These are phyloP conservation scores for Nephila pilipes DNA, from an alignment of 1,140 invertebrate genomes.

Conservation along the genomic window DNA sequence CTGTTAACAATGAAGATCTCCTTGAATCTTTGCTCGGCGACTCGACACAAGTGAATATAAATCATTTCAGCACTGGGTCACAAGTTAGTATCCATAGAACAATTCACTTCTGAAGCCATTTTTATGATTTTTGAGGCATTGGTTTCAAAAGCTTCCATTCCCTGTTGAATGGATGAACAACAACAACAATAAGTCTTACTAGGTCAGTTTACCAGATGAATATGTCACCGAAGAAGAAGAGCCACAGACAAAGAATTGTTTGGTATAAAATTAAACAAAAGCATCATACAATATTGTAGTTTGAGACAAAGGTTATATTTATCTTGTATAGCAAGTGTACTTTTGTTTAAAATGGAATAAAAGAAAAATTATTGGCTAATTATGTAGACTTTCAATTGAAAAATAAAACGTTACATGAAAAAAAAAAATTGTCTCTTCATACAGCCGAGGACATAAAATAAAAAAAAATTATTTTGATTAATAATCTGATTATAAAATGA, in stretches of 20 bases:
- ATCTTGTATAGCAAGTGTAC: background rate
- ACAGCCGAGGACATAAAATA: too few relatives aligned
- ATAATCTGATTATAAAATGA: too few relatives aligned
- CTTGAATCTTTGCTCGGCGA: background rate
- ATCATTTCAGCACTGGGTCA: conserved; percentile 4
- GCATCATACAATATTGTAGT: background rate
- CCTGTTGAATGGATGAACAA: conserved; percentile 2
- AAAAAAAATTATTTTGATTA: too few relatives aligned
- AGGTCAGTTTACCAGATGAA: background rate
- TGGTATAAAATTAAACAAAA: background rate
- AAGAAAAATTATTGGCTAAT: too few relatives aligned
- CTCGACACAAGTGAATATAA: conserved; percentile 43
- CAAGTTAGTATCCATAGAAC: background rate
- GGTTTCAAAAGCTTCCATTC: background rate
- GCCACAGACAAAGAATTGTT: background rate
- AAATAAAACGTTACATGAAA: too few relatives aligned
- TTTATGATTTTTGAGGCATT: background rate
- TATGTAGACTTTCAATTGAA: too few relatives aligned
- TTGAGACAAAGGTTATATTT: background rate
- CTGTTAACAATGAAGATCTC: background rate
- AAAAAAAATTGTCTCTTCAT: too few relatives aligned
- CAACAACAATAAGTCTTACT: background rate
- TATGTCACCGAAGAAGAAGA: background rate
- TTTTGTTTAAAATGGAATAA: too few relatives aligned
- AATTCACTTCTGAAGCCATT: background rate